These are phyloP conservation scores for Drosophila pachea DNA, from an alignment of 1,140 invertebrate genomes.

Conservation along the genomic window DNA sequence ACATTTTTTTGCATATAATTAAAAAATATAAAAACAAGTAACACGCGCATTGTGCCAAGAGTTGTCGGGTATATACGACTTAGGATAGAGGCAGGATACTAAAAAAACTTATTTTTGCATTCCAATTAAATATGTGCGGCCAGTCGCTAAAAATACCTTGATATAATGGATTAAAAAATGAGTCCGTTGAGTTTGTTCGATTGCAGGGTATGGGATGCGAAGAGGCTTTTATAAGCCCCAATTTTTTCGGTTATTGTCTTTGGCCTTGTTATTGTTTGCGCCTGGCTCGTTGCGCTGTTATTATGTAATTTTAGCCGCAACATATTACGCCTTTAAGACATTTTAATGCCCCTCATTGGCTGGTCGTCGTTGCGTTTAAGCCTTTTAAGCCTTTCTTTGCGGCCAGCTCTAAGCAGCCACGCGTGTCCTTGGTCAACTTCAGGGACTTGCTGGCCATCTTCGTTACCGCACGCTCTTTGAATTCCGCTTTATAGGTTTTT, in stretches of 20 bases:
- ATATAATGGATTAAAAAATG: too few relatives aligned
- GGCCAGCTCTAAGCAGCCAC: background rate
- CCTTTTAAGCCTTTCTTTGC: slow-evolving; percentile 48
- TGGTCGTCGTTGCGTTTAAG: slow-evolving; percentile 42
- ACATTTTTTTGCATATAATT: slow-evolving; percentile 74
- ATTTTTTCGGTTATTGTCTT: slow-evolving; percentile 37
- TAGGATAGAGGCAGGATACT: too few relatives aligned
- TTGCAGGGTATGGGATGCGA: slow-evolving; percentile 27
- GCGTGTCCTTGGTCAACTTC: slow-evolving; percentile 29
- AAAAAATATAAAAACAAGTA: slow-evolving; percentile 45
- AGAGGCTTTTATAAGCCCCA: slow-evolving; percentile 25
- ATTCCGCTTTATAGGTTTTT: slow-evolving; percentile 34
- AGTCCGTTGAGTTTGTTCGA: background rate
- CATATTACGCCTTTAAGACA: slow-evolving; percentile 66
- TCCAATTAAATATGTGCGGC: too few relatives aligned
- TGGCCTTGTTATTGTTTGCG: slow-evolving; percentile 49
- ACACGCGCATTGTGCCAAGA: background rate
- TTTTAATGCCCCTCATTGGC: slow-evolving; percentile 64
- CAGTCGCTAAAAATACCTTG: too few relatives aligned
- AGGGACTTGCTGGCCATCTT: background rate
- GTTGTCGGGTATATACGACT: background rate
- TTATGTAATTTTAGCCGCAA: slow-evolving; percentile 67
- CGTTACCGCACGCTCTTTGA: slow-evolving; percentile 1
- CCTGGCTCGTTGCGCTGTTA: slow-evolving; percentile 23
- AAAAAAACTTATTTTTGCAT: too few relatives aligned